phyloP scores from a whole-genome alignment of 37 sponge, comb jelly and placozoan species.

The Corticium candelabrum region DNA sequence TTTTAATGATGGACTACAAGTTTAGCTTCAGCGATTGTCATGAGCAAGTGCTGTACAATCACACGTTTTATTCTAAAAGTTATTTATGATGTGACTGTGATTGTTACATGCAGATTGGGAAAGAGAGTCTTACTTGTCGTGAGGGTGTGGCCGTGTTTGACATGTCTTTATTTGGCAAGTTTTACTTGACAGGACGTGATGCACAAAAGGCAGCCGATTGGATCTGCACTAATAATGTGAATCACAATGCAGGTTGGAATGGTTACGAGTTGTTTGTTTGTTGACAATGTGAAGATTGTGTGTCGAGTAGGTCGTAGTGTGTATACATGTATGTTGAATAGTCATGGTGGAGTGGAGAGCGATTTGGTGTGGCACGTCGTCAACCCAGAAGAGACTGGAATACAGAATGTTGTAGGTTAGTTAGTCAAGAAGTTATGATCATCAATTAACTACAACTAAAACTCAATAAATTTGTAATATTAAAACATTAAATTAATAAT shows the following conservation, averaged over 20 bases:
- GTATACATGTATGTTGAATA: slow-evolving; percentile 74
- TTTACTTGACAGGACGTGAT: slow-evolving; percentile 10
- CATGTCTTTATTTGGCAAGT: slow-evolving; percentile 64
- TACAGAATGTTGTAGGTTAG: too few relatives aligned
- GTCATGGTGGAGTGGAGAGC: slow-evolving; percentile 53
- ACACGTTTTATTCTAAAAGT: too few relatives aligned
- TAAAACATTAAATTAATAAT: too few relatives aligned
- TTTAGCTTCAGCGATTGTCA: not conserved
- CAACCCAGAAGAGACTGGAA: too few relatives aligned
- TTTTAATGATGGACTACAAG: slow-evolving; percentile 8
- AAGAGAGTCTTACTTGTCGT: slow-evolving; percentile 51
- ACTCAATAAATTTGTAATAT: too few relatives aligned
- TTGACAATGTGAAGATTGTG: too few relatives aligned
- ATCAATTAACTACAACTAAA: too few relatives aligned
- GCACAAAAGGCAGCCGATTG: slow-evolving; percentile 15
- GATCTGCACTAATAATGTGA: slow-evolving; percentile 11
- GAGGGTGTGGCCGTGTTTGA: slow-evolving; percentile 62
- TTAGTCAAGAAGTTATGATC: too few relatives aligned
- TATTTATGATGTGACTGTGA: too few relatives aligned
- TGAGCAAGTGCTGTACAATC: too few relatives aligned
- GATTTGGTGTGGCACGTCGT: not conserved
- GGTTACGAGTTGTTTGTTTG: too few relatives aligned
- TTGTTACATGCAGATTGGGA: slow-evolving; percentile 6
- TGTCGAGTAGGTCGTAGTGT: slow-evolving; percentile 51
- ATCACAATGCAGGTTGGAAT: too few relatives aligned